Evolutionary conservation across 2,888 invertebrate genomes (phyloP).

Genomic region (Germaria angustata): DNA sequence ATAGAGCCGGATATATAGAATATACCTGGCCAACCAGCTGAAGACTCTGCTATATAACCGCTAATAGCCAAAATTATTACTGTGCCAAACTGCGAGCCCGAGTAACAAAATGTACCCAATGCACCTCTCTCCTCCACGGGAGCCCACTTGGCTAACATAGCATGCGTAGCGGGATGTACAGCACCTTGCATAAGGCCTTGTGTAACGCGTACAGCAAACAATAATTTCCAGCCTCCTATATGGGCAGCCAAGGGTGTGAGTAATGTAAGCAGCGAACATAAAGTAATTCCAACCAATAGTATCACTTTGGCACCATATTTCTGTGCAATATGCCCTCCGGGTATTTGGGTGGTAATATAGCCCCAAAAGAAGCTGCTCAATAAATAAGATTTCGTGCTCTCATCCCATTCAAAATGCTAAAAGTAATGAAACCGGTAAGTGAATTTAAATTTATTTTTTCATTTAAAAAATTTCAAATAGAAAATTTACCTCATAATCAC

Average conservation of each 20-base stretch:
- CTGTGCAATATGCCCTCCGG: constrained; percentile 86
- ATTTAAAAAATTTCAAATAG: neutral
- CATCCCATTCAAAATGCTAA: constrained; percentile 83
- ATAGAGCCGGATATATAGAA: constrained; percentile 87
- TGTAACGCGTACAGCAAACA: constrained; percentile 82
- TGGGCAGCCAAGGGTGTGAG: constrained; percentile 85
- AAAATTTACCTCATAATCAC: constrained; percentile 78
- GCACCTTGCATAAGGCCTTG: constrained; percentile 86
- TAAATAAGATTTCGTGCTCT: constrained; percentile 81
- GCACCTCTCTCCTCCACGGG: constrained; percentile 85
- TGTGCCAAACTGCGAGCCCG: constrained; percentile 90
- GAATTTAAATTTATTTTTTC: constrained; percentile 68
- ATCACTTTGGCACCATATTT: constrained; percentile 86
- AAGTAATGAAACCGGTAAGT: neutral
- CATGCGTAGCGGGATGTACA: constrained; percentile 85
- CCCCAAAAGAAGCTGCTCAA: constrained; percentile 86
- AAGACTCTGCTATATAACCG: constrained; percentile 85
- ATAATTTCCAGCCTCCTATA: constrained; percentile 83
- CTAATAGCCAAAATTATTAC: constrained; percentile 86
- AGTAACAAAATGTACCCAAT: constrained; percentile 85
- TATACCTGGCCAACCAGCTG: constrained; percentile 87
- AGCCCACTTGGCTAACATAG: constrained; percentile 86
- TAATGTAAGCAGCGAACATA: constrained; percentile 85
- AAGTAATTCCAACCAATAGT: constrained; percentile 81
- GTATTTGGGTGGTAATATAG: constrained; percentile 83